These are phyloP conservation scores for Nibea coibor DNA, from an alignment of 2,113 vertebrate species.

Conservation along the genomic window DNA sequence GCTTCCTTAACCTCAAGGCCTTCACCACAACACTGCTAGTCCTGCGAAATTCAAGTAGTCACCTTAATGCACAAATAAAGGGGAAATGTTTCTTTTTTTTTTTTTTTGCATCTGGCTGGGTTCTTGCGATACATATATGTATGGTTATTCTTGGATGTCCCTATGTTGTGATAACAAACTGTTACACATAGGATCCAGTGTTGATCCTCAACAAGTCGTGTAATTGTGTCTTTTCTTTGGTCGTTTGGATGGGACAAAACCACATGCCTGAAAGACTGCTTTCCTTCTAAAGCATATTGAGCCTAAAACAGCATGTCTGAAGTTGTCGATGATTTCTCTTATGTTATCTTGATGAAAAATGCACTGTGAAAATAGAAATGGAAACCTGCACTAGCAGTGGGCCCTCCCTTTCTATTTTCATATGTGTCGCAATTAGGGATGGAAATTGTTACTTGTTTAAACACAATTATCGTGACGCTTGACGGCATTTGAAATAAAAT, in stretches of 20 bases:
- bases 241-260: neutral
- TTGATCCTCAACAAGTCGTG: neutral
- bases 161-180: constrained; percentile 13
- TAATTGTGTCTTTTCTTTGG: neutral
- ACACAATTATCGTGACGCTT: constrained; percentile 42
- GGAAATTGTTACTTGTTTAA: constrained; percentile 47
- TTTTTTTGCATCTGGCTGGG: constrained; percentile 5
- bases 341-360: neutral
- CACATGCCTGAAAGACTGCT: neutral
- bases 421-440: constrained; percentile 38
- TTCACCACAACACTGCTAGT: constrained; percentile 43
- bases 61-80: constrained; percentile 27
- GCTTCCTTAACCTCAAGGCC: constrained; percentile 62
- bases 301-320: neutral
- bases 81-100: neutral
- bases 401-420: constrained; percentile 32
- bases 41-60: constrained; percentile 37
- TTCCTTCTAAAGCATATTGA: neutral
- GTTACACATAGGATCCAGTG: constrained; percentile 7
- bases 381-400: neutral
- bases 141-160: constrained; percentile 21
- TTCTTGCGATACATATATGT: constrained; percentile 8
- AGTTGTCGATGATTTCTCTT: neutral
- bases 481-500: constrained; percentile 16
- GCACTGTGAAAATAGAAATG: neutral